Base-by-base conservation (phyloP, 1,140 invertebrate genomes). In the Heliconius eleuchia region DNA sequence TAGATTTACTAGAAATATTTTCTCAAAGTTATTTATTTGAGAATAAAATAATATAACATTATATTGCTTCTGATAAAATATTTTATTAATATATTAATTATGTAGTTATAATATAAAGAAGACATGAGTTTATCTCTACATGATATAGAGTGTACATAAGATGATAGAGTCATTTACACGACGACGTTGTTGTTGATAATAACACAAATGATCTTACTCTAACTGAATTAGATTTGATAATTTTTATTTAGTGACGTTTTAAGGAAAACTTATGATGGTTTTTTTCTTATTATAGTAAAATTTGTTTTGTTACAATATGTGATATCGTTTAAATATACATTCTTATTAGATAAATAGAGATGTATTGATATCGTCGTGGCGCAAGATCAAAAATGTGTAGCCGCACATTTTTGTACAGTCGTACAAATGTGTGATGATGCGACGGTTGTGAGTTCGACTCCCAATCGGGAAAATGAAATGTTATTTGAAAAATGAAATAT, bases 101-200 rank as follows among this genome's bases (percentile, higher is more conserved):
- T 46, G 16, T 46, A 46, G 42, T 46, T 46, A 46, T 46, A 46
- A 1, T 46, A 46, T 46, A 46, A 46, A 55, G 52, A 55, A 55
- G 18, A 55, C 19, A 55, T 19, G n/a, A 55, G 52, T 52, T 52
- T 52, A 52, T 52, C 50, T 52, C 18, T 52, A 7, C 16, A 19
- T 18, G 16, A 60, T 60, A 60, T 11, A 23, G 8, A 23, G n/a
- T 60, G 55, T 60, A 60, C 55, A 60, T 60, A 60, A 60, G 55
- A 60, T 60, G 55, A 60, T 60, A 60, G 55, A 60, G 55, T 60
- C 55, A 60, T 11, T 60, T 60, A 60, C 55, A 60, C n/a, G n/a
- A 19, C 52, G 55, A 23, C 18, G 19, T 55, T 19, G 18, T 52
- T 19, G 42, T 46, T 52, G 55, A 57, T 57, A 23, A 60, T 27